Evolutionary conservation across 2,797 vertebrate genomes (phyloP), one percentile per base, ranked within the genome.

Genomic region (Hozukius guyotensis): DNA sequence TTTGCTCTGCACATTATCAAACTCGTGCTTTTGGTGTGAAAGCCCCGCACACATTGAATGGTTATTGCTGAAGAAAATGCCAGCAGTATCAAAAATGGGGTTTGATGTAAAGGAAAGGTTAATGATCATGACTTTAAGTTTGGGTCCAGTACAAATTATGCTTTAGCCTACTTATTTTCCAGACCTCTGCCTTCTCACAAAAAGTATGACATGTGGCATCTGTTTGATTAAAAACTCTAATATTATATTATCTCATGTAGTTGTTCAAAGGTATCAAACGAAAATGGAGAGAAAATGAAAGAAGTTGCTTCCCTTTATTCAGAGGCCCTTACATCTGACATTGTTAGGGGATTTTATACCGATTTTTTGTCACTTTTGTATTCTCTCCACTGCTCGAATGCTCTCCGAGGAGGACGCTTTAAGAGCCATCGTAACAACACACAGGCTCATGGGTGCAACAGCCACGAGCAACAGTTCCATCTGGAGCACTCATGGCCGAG

Each of bases 391-490:
- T 25, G 36, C 32, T 42, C 12, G 5, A 16, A 25, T 27, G 38
- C 32, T 60, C 60, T 70, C 69, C 29, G 4, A 27, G 65, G 73
- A 68, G 7, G 36, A 42, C 4, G 13, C 31, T 72, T 64, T 61
- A 49, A 66, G 60, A 72, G 72, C 68, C 60, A 24, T 59, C 2
- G 6, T 70, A 75, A 69, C 56, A 60, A 70, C 56, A 62, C 55
- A 27, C 12, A 62, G 66, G 64, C 90, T 79, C 78, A 18, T 22
- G 75, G 85, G 84, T 74, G 25, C 55, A 55, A 80, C 74, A 80
- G 74, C 65, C 76, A 56, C 22, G 55, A 75, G 86, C 83, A 62
- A 74, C 73, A 67, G 74, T 69, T 81, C 62, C 72, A 66, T 77
- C 22, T 42, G n/a, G n/a, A 83, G 74, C 67, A 71, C 60, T 77